Percentiles rank a stretch among this genome's conserved stretches.
phyloP scores from a whole-genome alignment of 2,888 invertebrate genomes.

The Zygothrica quintamaculata region DNA sequence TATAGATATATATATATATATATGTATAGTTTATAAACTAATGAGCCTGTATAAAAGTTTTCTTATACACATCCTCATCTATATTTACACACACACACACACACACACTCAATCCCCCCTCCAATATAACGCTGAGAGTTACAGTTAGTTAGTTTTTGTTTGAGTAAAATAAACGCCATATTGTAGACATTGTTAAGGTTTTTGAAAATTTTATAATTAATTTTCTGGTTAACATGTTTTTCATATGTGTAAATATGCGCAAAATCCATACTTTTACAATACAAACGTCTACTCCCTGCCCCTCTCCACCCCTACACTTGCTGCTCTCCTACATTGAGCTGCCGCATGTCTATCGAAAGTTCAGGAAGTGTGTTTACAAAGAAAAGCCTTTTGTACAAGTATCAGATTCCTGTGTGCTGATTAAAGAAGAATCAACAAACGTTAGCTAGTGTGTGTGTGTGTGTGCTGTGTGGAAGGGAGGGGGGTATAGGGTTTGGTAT shows the following conservation, averaged over 20 bases:
- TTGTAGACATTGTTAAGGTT: conserved; percentile 80
- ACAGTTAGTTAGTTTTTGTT: conserved; percentile 73
- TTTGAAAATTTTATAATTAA: conserved; percentile 81
- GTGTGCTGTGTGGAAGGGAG: too few species aligned
- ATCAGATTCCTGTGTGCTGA: conserved; percentile 78
- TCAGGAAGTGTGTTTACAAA: conserved; percentile 80
- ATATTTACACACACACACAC: conserved; percentile 3
- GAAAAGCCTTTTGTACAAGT: conserved; percentile 79
- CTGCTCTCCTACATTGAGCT: too few species aligned
- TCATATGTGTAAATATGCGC: conserved; percentile 79
- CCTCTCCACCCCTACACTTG: neutral
- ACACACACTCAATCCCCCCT: neutral
- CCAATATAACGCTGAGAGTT: conserved; percentile 9
- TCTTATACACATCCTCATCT: conserved; percentile 9
- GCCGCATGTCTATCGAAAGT: conserved; percentile 53
- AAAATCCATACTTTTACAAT: conserved; percentile 63
- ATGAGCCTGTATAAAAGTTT: conserved; percentile 43
- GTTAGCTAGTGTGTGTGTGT: too few species aligned
- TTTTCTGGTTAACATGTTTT: conserved; percentile 80
- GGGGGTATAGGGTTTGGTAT: conserved; percentile 13
- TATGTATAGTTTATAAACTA: conserved; percentile 9
- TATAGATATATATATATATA: conserved; percentile 10
- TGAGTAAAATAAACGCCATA: conserved; percentile 80
- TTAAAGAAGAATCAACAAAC: conserved; percentile 64
- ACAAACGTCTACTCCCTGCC: conserved; percentile 26